Percentiles rank a stretch among this genome's conserved stretches.
Conservation (phyloP, 2,797 vertebrate genomes). For the Aldrovandia affinis region DNA sequence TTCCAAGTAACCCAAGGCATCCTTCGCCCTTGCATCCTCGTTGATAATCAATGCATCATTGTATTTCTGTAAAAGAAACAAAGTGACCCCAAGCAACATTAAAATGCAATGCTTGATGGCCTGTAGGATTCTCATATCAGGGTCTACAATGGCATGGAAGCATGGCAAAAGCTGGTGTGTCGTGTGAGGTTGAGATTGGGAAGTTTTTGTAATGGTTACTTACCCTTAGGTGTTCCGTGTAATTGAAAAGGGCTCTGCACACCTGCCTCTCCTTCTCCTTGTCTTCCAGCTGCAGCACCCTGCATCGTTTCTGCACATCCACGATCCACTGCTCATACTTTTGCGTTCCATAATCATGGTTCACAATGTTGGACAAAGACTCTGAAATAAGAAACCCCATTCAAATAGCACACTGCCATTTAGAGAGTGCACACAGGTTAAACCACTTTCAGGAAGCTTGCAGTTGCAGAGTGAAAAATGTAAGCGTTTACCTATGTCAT, state of each 20-base stretch:
- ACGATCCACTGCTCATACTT: slow-evolving; percentile 78
- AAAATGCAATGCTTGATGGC: background rate
- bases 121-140: no score
- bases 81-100: background rate
- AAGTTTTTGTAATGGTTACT: background rate
- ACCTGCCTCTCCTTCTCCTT: slow-evolving; percentile 70
- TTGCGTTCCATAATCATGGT: slow-evolving; percentile 68
- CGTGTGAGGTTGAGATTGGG: background rate
- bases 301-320: slow-evolving; percentile 68
- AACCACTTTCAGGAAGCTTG: background rate
- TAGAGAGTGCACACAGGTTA: slow-evolving; percentile 50
- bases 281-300: slow-evolving; percentile 61
- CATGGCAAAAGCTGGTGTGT: background rate
- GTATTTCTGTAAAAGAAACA: slow-evolving; percentile 68
- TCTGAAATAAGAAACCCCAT: slow-evolving; percentile 56
- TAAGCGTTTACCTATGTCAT: slow-evolving; percentile 47
- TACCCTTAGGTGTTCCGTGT: slow-evolving; percentile 74
- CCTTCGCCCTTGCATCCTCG: slow-evolving; percentile 72
- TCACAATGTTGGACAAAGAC: slow-evolving; percentile 57
- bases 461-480: slow-evolving; percentile 48
- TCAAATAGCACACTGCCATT: slow-evolving; percentile 55
- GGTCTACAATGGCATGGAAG: background rate
- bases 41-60: slow-evolving; percentile 76
- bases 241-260: slow-evolving; percentile 72
- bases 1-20: slow-evolving; percentile 72